Percentiles rank a stretch among this genome's conserved stretches.
phyloP scores from a whole-genome alignment of 2,888 invertebrate species.

The Ommatoiulus sabulosus region DNA sequence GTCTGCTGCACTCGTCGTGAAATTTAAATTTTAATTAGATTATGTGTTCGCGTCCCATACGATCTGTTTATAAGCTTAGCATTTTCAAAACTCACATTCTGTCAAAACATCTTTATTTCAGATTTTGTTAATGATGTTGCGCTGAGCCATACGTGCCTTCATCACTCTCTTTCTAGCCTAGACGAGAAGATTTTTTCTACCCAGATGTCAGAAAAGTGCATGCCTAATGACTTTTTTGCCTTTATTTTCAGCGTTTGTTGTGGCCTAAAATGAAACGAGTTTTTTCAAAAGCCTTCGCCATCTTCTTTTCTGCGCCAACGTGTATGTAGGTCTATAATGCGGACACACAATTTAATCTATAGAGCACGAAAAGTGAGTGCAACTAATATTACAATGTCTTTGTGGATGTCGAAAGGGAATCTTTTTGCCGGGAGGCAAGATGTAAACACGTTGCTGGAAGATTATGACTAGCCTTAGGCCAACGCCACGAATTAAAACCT shows the following conservation, averaged over 20 bases:
- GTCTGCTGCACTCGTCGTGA: neutral
- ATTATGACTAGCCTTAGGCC: slow-evolving; percentile 34
- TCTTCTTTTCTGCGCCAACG: slow-evolving; percentile 12
- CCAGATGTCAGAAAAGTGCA: slow-evolving; percentile 38
- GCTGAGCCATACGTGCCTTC: slow-evolving; percentile 5
- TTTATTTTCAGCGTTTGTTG: neutral
- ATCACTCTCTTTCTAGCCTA: slow-evolving; percentile 16
- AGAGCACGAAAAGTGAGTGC: slow-evolving; percentile 46
- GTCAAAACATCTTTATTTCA: slow-evolving; percentile 42
- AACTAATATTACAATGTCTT: slow-evolving; percentile 47
- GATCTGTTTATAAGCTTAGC: slow-evolving; percentile 6
- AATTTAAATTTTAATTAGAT: slow-evolving; percentile 22
- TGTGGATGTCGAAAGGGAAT: slow-evolving; percentile 31
- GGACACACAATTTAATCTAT: slow-evolving; percentile 47
- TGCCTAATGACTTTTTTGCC: slow-evolving; percentile 38
- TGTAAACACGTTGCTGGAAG: slow-evolving; percentile 29
- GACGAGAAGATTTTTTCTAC: neutral
- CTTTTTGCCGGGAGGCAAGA: slow-evolving; percentile 25
- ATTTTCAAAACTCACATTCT: neutral
- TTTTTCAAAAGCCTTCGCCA: slow-evolving; percentile 41
- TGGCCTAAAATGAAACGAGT: slow-evolving; percentile 47
- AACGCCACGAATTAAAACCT: slow-evolving; percentile 10
- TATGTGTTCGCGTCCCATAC: neutral
- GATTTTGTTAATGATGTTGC: slow-evolving; percentile 27
- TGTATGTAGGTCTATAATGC: slow-evolving; percentile 47